These are phyloP conservation scores for Cremastinae sp. DNA, from an alignment of 2,888 invertebrate genomes.

Conservation along the genomic window DNA sequence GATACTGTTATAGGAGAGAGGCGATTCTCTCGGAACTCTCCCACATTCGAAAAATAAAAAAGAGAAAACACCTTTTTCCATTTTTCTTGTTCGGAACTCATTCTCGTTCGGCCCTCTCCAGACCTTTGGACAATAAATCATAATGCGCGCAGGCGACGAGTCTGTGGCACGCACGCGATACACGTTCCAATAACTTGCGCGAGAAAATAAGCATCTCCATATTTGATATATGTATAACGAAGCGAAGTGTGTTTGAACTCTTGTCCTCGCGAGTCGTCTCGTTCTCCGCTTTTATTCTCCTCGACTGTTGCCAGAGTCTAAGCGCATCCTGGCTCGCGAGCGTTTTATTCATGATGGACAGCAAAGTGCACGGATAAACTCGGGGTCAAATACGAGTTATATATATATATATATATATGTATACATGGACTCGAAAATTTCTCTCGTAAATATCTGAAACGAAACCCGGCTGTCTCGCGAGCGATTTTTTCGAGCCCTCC, in stretches of 20 bases:
- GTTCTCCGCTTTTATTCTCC: slow-evolving; percentile 38
- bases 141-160: slow-evolving; percentile 58
- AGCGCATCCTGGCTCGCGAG: slow-evolving; percentile 36
- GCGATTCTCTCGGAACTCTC: too few relatives aligned
- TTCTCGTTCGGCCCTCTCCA: slow-evolving; percentile 60
- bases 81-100: slow-evolving; percentile 17
- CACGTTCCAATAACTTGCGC: slow-evolving; percentile 49
- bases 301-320: slow-evolving; percentile 42
- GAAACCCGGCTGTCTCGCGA: slow-evolving; percentile 18
- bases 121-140: slow-evolving; percentile 62
- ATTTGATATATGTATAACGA: slow-evolving; percentile 42
- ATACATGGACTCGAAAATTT: slow-evolving; percentile 50
- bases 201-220: slow-evolving; percentile 43
- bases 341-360: slow-evolving; percentile 44
- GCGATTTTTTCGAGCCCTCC: slow-evolving; percentile 8
- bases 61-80: slow-evolving; percentile 10
- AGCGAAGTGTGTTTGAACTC: slow-evolving; percentile 57
- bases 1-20: too few relatives aligned
- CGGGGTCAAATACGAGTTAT: slow-evolving; percentile 55
- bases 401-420: too few relatives aligned
- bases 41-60: not conserved
- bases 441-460: slow-evolving; percentile 7
- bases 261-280: slow-evolving; percentile 47
- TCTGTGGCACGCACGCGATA: slow-evolving; percentile 56
- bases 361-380: slow-evolving; percentile 30